phyloP scores from a whole-genome alignment of 2,797 vertebrate species.

The Synanceia verrucosa region DNA sequence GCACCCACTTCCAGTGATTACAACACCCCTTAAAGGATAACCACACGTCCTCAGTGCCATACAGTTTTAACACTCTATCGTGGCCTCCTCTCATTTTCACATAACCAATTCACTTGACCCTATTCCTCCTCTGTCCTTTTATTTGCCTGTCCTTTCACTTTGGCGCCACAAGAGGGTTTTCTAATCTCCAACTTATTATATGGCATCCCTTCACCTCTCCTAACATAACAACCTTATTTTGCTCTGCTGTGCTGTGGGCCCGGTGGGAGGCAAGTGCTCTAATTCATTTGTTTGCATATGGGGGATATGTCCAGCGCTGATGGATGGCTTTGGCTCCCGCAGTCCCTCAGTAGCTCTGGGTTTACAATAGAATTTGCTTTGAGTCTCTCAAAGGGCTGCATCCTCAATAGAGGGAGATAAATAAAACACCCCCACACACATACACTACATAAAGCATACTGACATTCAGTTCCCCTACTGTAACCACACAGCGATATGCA shows the following conservation, averaged over 20 bases:
- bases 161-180: slow-evolving; percentile 44
- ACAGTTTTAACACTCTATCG: slow-evolving; percentile 24
- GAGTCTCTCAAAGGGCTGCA: slow-evolving; percentile 67
- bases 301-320: slow-evolving; percentile 75
- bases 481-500: slow-evolving; percentile 19
- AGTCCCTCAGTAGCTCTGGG: slow-evolving; percentile 55
- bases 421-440: slow-evolving; percentile 58
- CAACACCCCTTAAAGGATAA: slow-evolving; percentile 60
- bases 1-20: slow-evolving; percentile 58
- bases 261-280: slow-evolving; percentile 59
- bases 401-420: slow-evolving; percentile 73
- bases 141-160: slow-evolving; percentile 58
- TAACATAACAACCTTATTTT: slow-evolving; percentile 47
- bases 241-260: slow-evolving; percentile 29
- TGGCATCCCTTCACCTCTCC: slow-evolving; percentile 51
- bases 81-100: slow-evolving; percentile 38
- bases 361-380: slow-evolving; percentile 71
- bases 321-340: slow-evolving; percentile 72
- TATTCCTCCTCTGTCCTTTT: slow-evolving; percentile 56
- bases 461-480: slow-evolving; percentile 34
- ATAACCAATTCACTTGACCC: slow-evolving; percentile 62
- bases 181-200: slow-evolving; percentile 60
- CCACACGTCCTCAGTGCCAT: slow-evolving; percentile 23
- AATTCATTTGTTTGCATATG: slow-evolving; percentile 81
- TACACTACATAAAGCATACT: slow-evolving; percentile 32